Percentiles rank a stretch among this genome's conserved stretches.
Evolutionary conservation across 2,797 vertebrate genomes (phyloP).

Genomic region (Euthynnus affinis): DNA sequence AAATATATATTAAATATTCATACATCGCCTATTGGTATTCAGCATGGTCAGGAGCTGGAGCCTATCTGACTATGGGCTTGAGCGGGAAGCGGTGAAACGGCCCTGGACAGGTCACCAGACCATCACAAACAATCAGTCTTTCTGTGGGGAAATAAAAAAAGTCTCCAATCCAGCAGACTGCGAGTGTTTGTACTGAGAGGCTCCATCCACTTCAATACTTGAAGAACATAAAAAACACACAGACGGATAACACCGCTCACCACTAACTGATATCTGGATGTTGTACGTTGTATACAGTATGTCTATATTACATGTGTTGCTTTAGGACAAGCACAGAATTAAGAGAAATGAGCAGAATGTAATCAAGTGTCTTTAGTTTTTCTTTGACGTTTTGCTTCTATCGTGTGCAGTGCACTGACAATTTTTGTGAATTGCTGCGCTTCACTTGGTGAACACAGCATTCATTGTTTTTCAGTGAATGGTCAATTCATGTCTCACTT

Average conservation of each 20-base stretch:
- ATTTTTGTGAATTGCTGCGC: slow-evolving; percentile 22
- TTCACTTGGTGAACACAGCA: slow-evolving; percentile 31
- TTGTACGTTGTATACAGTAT: not conserved
- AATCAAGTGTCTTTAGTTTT: no score
- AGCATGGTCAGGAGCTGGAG: slow-evolving; percentile 18
- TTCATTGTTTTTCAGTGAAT: slow-evolving; percentile 34
- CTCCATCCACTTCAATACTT: not conserved
- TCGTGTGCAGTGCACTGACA: not conserved
- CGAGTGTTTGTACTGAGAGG: slow-evolving; percentile 9
- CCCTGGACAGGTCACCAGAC: slow-evolving; percentile 31
- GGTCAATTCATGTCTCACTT: slow-evolving; percentile 32
- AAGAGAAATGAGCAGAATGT: not conserved
- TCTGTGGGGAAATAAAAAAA: slow-evolving; percentile 42
- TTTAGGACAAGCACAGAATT: not conserved
- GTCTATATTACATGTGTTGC: not conserved
- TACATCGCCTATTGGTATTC: slow-evolving; percentile 53
- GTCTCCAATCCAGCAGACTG: slow-evolving; percentile 4
- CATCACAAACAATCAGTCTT: slow-evolving; percentile 37
- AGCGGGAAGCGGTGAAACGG: slow-evolving; percentile 33
- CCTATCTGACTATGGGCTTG: slow-evolving; percentile 21
- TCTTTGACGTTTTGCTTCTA: not conserved
- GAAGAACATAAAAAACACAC: slow-evolving; percentile 9
- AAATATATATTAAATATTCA: slow-evolving; percentile 67
- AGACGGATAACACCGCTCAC: not conserved
- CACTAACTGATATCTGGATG: not conserved